Evolutionary conservation across 2,113 vertebrate genomes (phyloP).

Genomic region (Varanus komodoensis): DNA sequence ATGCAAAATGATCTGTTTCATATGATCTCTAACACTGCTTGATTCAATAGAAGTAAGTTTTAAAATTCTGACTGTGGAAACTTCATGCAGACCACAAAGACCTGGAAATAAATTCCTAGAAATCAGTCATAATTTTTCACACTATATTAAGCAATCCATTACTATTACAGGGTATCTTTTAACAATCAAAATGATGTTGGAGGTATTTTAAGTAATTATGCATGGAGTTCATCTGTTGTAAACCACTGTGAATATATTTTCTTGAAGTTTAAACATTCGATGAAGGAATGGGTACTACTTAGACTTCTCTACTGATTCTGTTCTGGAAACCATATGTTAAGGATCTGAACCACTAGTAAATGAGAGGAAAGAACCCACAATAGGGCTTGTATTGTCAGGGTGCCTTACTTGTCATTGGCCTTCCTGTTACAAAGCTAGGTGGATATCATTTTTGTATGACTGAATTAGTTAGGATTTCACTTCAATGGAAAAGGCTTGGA

Average conservation of each 20-base stretch:
- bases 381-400: neutral
- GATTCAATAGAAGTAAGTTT: neutral
- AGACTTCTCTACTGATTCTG: neutral
- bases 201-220: neutral
- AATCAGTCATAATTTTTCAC: neutral
- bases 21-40: neutral
- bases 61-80: neutral
- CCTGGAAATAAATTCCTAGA: neutral
- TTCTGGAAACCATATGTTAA: neutral
- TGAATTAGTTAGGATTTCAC: neutral
- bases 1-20: neutral
- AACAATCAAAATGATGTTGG: neutral
- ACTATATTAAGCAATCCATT: no score
- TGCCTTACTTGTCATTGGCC: neutral
- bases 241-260: neutral
- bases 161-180: neutral
- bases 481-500: neutral
- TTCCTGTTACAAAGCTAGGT: neutral
- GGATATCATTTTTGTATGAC: neutral
- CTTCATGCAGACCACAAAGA: neutral
- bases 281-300: neutral
- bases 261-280: neutral
- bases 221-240: neutral
- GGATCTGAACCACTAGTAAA: neutral
- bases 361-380: neutral